Conservation (phyloP, 2,888 invertebrate genomes). For the Eilema griseolum region DNA sequence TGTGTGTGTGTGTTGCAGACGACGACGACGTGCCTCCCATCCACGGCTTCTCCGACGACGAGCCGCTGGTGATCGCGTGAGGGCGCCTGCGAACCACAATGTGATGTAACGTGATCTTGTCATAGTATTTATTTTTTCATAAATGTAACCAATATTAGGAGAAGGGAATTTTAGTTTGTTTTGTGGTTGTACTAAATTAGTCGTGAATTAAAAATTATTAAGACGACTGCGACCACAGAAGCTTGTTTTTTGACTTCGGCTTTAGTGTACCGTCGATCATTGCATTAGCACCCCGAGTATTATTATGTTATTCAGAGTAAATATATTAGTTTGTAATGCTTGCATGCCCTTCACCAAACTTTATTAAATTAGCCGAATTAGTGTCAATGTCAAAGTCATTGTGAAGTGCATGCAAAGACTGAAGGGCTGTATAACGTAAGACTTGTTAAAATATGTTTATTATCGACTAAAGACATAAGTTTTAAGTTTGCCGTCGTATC, state of each 20-base stretch:
- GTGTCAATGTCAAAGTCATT: conserved; percentile 32
- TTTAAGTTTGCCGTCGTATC: conserved; percentile 48
- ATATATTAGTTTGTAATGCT: conserved; percentile 50
- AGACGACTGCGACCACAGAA: conserved; percentile 16
- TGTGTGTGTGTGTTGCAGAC: conserved; percentile 82
- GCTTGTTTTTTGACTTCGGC: conserved; percentile 9
- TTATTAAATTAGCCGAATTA: conserved; percentile 44
- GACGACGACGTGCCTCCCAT: conserved; percentile 96
- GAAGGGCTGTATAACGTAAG: conserved; percentile 76
- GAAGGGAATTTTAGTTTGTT: conserved; percentile 16
- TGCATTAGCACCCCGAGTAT: conserved; percentile 55
- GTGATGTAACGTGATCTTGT: conserved; percentile 76
- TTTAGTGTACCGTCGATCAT: conserved; percentile 28
- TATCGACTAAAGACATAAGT: conserved; percentile 49
- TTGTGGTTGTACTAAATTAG: conserved; percentile 26
- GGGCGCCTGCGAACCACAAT: conserved; percentile 43
- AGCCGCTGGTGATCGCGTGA: conserved; percentile 96
- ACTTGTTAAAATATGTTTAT: conserved; percentile 69
- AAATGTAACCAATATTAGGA: conserved; percentile 17
- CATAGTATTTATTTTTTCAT: conserved; percentile 72
- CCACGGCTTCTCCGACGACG: conserved; percentile 97
- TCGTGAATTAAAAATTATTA: conserved; percentile 9
- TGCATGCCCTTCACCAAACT: conserved; percentile 35
- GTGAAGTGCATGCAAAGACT: conserved; percentile 55
- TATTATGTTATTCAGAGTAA: conserved; percentile 60